Base-by-base conservation (phyloP, 2,797 vertebrate species). In the Vespertilio murinus region DNA sequence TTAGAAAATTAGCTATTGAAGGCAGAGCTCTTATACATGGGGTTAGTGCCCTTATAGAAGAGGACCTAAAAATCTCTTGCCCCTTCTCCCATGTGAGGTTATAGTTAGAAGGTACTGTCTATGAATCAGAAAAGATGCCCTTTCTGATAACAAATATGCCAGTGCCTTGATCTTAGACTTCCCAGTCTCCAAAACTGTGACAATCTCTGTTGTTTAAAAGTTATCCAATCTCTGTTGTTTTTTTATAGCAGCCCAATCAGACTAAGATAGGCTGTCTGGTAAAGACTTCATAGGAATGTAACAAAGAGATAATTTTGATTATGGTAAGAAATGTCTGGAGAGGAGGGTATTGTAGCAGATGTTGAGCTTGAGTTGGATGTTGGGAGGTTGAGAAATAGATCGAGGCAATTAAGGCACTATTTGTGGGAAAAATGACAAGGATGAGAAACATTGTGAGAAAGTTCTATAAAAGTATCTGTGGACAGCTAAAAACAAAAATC, bases 401-500 rank as follows among this genome's bases (percentile, higher is more conserved):
- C 12, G 54, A 59, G 28, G 8, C 8, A 59, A 47, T 52, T 88
- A 77, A 67, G 30, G 45, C 6, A 94, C 22, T 9, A 33, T 59
- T 16, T 75, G 3, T 77, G 22, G 84, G 2, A 81, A 84, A 11
- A 88, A 65, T 90, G 17, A 92, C 4, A 61, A 71, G 14, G 45
- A 81, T 22, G 17, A 42, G 13, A 38, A 33, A 0, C 23, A 11
- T 23, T 83, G 28, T 74, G 17, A 14, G 56, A 90, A 49, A 81
- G 35, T 64, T 20, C 45, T 73, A 4, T 61, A 85, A 70, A 40
- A 42, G 9, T 6, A 47, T 42, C 61, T 86, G 17, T 56, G 23
- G 45, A 77, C 22, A 80, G 84, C 38, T 90, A 22, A 88, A 18
- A 83, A 80, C 12, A 88, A 83, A 74, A 40, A 95, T 56, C 80